Evolutionary conservation across 2,113 vertebrate species (phyloP).

Genomic region (Colius striatus): DNA sequence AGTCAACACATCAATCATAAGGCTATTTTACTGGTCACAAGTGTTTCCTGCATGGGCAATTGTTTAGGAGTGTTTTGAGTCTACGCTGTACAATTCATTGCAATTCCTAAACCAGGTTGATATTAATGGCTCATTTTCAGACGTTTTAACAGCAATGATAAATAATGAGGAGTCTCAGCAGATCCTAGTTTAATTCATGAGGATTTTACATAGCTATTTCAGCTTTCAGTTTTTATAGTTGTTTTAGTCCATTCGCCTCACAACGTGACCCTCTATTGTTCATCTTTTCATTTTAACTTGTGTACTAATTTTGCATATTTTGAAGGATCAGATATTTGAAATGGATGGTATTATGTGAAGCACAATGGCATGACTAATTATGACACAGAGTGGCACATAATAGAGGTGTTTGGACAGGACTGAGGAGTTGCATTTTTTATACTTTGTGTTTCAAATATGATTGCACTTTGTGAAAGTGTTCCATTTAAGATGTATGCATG

Average conservation of each 20-base stretch:
- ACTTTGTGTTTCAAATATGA: background rate
- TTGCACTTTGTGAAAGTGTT: background rate
- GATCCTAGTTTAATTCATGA: background rate
- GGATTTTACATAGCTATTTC: background rate
- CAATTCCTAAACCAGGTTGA: background rate
- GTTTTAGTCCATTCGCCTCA: background rate
- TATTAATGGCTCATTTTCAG: conserved; percentile 7
- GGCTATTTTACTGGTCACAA: background rate
- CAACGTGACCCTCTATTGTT: background rate
- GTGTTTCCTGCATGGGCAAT: background rate
- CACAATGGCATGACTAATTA: background rate
- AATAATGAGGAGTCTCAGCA: background rate
- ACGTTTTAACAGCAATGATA: background rate
- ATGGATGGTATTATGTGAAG: background rate
- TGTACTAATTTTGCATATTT: accelerated
- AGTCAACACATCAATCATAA: background rate
- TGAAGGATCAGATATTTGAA: background rate
- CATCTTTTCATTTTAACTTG: accelerated
- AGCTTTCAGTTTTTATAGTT: background rate
- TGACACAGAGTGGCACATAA: background rate
- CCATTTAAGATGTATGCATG: background rate
- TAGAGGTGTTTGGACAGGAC: background rate
- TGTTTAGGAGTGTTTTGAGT: background rate
- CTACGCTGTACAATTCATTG: background rate
- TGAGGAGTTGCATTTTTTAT: background rate